Evolutionary conservation across 2,888 invertebrate genomes (phyloP), one percentile per base, ranked within the genome.

Genomic region (Terebella lapidaria): DNA sequence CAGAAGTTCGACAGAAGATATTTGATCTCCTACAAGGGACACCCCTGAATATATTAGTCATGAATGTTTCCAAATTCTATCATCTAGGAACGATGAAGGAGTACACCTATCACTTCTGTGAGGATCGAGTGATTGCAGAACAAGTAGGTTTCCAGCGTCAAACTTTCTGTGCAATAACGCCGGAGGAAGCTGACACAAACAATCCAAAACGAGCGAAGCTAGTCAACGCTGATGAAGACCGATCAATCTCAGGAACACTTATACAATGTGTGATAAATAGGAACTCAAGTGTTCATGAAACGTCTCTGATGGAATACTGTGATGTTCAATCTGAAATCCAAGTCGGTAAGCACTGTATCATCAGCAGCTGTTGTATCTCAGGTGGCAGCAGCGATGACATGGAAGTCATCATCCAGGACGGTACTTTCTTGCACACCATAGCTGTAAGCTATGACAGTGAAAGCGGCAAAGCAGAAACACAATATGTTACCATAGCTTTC

Each of bases 51-150:
- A 66, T 81, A 3, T 57, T 82, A 2, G 68, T 76, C 1, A 71
- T 82, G 59, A 75, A 78, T 57, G 65, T 72, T 3, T 82, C 82
- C 0, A 72, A 71, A 61, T 83, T 83, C 65, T 78, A 81, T 58
- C 83, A 83, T 64, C 73, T 83, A 30, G 83, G 83, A 4, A 82
- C 83, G 1, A 78, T 80, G 64, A 67, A 67, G n/a, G 80, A 80
- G 60, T 74, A 76, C 54, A 64, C 78, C 3, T 60, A 74, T 24
- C 67, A 77, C 58, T 72, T 76, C 52, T 77, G 76, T 56, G 67
- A 70, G 20, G 73, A 78, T 60, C 45, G 54, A 15, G 52, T 53
- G 5, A 70, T 77, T 56, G 69, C 70, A 29, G 46, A 56, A 20
- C 71, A 76, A 52, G 58, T 79, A 59, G 65, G 69, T 18, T 67